phyloP scores from a whole-genome alignment of 1,140 invertebrate genomes.

The Drosophila nannoptera region DNA sequence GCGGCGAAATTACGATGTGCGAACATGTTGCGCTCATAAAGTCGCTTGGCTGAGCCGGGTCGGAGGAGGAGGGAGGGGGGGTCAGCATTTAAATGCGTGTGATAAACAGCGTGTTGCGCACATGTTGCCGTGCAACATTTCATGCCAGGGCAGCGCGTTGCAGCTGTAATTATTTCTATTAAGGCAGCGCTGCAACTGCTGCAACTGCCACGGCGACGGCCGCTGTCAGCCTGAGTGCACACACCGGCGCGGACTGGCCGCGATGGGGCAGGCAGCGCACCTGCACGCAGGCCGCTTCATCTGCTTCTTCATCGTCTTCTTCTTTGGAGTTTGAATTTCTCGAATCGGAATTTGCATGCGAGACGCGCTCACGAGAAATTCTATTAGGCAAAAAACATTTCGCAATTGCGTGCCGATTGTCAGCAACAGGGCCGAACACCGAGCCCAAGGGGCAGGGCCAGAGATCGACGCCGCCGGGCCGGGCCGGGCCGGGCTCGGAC shows the following conservation, averaged over 20 bases:
- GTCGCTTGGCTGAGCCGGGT: constrained; percentile 24
- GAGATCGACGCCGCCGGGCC: background rate
- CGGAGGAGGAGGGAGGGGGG: background rate
- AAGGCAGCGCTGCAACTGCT: constrained; percentile 53
- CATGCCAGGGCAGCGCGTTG: constrained; percentile 40
- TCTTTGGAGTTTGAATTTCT: constrained; percentile 39
- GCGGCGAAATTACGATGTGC: constrained; percentile 73
- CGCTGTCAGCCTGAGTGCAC: constrained; percentile 47
- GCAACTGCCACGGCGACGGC: background rate
- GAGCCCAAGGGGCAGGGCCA: background rate
- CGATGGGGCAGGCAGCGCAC: background rate
- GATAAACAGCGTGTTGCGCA: constrained; percentile 51
- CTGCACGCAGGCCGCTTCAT: background rate
- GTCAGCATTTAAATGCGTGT: constrained; percentile 45
- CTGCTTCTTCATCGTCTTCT: background rate
- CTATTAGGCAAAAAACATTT: constrained; percentile 73
- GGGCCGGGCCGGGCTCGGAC: background rate
- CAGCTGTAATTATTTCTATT: constrained; percentile 69
- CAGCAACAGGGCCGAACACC: constrained; percentile 6
- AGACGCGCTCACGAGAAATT: constrained; percentile 68
- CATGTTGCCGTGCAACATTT: constrained; percentile 48
- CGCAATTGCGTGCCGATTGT: constrained; percentile 76
- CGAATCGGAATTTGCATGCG: constrained; percentile 69
- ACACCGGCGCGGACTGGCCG: background rate
- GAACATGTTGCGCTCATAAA: constrained; percentile 62